Conservation (phyloP, 2,888 invertebrate species). For the Spialia ferax region DNA sequence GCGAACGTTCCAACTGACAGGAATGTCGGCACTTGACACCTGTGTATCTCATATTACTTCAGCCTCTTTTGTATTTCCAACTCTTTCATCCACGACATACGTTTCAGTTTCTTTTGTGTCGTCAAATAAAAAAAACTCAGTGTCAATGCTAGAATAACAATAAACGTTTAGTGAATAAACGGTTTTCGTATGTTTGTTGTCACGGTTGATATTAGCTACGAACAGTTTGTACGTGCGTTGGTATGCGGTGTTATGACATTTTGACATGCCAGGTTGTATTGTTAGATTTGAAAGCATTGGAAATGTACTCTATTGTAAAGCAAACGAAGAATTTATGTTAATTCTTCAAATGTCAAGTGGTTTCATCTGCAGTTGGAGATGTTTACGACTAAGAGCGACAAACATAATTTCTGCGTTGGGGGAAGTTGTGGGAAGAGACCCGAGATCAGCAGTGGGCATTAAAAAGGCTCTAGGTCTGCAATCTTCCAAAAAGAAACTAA, state of each 20-base stretch:
- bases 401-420: not conserved
- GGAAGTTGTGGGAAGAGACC: too few species aligned
- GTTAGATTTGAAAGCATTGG: conserved; percentile 35
- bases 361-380: conserved; percentile 20
- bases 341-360: conserved; percentile 30
- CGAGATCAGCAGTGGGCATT: too few species aligned
- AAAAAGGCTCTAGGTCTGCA: too few species aligned
- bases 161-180: conserved; percentile 41
- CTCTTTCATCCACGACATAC: conserved; percentile 18
- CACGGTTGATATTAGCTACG: conserved; percentile 35
- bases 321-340: conserved; percentile 35
- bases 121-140: conserved; percentile 28
- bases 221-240: conserved; percentile 22
- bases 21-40: conserved; percentile 58
- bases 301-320: conserved; percentile 32
- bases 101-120: conserved; percentile 15
- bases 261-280: conserved; percentile 35
- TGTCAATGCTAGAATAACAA: conserved; percentile 36
- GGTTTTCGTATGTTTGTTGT: conserved; percentile 40
- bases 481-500: too few species aligned
- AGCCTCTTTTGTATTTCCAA: conserved; percentile 28
- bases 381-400: not conserved
- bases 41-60: conserved; percentile 48
- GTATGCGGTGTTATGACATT: conserved; percentile 34
- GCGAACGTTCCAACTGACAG: conserved; percentile 43